Conservation (phyloP, 2,797 vertebrate genomes). For the Argya squamiceps region DNA sequence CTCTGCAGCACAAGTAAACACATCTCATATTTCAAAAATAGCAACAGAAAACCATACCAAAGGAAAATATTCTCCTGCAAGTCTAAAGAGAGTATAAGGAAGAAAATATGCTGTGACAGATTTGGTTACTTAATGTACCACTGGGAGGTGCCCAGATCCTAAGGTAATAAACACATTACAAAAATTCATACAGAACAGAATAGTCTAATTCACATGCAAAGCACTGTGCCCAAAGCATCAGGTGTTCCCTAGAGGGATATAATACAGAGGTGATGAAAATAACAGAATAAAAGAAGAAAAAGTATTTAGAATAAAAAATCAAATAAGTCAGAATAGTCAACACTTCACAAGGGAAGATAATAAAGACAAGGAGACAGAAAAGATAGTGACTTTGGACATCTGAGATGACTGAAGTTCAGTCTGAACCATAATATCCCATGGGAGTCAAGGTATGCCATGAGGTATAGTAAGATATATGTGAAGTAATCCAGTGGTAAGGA, state of each 20-base stretch:
- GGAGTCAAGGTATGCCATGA: neutral
- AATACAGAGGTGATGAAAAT: neutral
- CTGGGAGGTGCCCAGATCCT: neutral
- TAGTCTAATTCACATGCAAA: neutral
- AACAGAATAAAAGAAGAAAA: neutral
- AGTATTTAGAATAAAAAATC: neutral
- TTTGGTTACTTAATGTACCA: neutral
- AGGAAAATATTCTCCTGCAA: neutral
- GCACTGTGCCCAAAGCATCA: neutral
- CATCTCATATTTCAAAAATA: neutral
- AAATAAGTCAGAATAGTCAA: neutral
- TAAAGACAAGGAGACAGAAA: neutral
- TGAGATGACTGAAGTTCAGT: neutral
- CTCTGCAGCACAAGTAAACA: neutral
- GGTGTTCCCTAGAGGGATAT: neutral
- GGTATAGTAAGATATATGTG: neutral
- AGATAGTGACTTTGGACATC: neutral
- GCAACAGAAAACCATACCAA: neutral
- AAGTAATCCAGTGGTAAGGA: neutral
- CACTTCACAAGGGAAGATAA: neutral
- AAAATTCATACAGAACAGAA: neutral
- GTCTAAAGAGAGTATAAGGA: neutral
- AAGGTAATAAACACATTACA: slow-evolving; percentile 1
- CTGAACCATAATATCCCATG: neutral
- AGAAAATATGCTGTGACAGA: neutral